Percentiles rank a stretch among this genome's conserved stretches.
Evolutionary conservation across 1,140 invertebrate species (phyloP).

Genomic region (Polypedilum pembai): DNA sequence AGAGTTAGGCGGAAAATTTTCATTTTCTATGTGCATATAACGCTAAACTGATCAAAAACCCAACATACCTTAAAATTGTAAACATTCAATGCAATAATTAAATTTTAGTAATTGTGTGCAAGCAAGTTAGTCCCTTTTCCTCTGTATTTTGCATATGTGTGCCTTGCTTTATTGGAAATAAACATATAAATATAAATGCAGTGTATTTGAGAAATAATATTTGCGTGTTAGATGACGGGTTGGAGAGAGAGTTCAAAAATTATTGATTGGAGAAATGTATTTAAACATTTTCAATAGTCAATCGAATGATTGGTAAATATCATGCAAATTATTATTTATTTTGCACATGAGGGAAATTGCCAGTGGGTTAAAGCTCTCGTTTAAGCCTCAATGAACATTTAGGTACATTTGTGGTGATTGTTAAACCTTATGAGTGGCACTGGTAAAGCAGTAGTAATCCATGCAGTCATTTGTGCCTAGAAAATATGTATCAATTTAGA

Average conservation of each 20-base stretch:
- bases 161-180: neutral
- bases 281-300: too few species aligned
- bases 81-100: constrained; percentile 3
- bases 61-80: neutral
- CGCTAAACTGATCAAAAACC: neutral
- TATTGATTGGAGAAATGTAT: neutral
- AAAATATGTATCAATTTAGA: too few species aligned
- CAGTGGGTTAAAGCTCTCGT: too few species aligned
- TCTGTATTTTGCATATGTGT: neutral
- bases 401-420: too few species aligned
- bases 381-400: too few species aligned
- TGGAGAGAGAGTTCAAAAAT: neutral
- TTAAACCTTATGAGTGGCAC: too few species aligned
- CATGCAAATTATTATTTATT: too few species aligned
- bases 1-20: neutral
- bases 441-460: too few species aligned
- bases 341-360: too few species aligned
- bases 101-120: neutral
- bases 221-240: too few species aligned
- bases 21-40: neutral
- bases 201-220: neutral
- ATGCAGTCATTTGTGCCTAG: too few species aligned
- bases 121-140: neutral
- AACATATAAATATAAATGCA: neutral
- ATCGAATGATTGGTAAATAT: too few species aligned